phyloP scores from a whole-genome alignment of 1,140 invertebrate genomes.

The Adelges cooleyi region DNA sequence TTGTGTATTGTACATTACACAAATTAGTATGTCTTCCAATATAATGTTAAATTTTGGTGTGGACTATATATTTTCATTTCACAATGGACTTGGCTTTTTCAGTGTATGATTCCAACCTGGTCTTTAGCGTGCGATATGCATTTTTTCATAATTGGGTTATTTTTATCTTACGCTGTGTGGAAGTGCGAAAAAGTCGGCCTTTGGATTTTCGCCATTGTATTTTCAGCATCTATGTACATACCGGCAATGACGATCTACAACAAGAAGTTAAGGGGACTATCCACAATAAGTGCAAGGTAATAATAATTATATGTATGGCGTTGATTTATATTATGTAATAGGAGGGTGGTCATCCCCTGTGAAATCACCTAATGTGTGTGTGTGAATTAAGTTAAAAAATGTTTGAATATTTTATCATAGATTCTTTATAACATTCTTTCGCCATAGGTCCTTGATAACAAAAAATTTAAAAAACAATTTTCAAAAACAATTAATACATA shows the following conservation, averaged over 20 bases:
- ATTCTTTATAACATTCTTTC: background rate
- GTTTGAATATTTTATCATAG: background rate
- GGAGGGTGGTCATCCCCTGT: background rate
- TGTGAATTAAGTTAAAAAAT: background rate
- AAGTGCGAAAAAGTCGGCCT: conserved; percentile 4
- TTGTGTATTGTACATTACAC: background rate
- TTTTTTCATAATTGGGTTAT: conserved; percentile 45
- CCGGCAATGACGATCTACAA: conserved; percentile 1
- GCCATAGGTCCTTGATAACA: background rate
- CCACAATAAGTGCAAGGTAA: background rate
- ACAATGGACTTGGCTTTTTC: conserved; percentile 30
- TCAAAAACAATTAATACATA: no score
- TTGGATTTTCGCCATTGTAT: background rate
- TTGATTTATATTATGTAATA: background rate
- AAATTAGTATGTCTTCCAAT: background rate
- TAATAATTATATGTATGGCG: background rate
- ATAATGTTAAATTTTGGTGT: background rate
- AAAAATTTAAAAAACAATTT: no score
- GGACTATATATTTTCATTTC: background rate
- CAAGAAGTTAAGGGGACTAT: background rate
- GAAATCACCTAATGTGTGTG: background rate
- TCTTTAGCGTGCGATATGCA: conserved; percentile 55
- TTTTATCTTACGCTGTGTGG: conserved; percentile 39
- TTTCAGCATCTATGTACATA: background rate
- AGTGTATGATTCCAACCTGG: conserved; percentile 54